Percentiles rank a stretch among this genome's conserved stretches.
Conservation (phyloP, 2,888 invertebrate genomes). For the Flabesymbios commensalis region DNA sequence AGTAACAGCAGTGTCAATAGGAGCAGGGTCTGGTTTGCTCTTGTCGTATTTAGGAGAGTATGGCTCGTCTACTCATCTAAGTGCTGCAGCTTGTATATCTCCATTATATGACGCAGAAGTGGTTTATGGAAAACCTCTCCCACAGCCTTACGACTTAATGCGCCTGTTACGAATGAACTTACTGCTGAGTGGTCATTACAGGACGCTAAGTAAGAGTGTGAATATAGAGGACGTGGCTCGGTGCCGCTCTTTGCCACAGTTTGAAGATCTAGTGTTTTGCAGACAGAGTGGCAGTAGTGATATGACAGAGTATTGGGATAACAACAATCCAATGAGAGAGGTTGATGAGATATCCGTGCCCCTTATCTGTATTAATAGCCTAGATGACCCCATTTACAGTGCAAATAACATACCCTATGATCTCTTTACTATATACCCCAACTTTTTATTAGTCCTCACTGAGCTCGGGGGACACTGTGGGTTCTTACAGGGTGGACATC, state of each 20-base stretch:
- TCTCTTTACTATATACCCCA: conserved; percentile 50
- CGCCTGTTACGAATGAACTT: conserved; percentile 41
- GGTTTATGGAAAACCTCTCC: conserved; percentile 24
- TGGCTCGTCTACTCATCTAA: conserved; percentile 46
- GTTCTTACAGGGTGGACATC: conserved; percentile 42
- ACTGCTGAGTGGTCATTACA: conserved; percentile 40
- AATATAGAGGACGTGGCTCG: conserved; percentile 41
- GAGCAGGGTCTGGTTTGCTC: conserved; percentile 46
- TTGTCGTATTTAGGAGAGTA: conserved; percentile 55
- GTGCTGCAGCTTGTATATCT: conserved; percentile 47
- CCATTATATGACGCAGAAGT: conserved; percentile 44
- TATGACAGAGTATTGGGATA: conserved; percentile 49
- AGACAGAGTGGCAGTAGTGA: conserved; percentile 38
- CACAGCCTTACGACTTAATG: conserved; percentile 43
- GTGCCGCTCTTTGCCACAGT: conserved; percentile 42
- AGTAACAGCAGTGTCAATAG: conserved; percentile 44
- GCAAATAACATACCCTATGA: conserved; percentile 46
- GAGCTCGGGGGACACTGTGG: conserved; percentile 57
- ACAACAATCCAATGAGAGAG: conserved; percentile 54
- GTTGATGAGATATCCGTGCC: conserved; percentile 55
- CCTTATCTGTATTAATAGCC: conserved; percentile 49
- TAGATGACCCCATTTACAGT: conserved; percentile 50
- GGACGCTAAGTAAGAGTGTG: conserved; percentile 39
- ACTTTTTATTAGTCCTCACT: conserved; percentile 48
- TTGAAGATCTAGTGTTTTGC: conserved; percentile 46